Percentiles rank a stretch among this genome's conserved stretches.
These are phyloP conservation scores for Scaptomyza graminum DNA, from an alignment of 1,140 invertebrate species.

Conservation along the genomic window DNA sequence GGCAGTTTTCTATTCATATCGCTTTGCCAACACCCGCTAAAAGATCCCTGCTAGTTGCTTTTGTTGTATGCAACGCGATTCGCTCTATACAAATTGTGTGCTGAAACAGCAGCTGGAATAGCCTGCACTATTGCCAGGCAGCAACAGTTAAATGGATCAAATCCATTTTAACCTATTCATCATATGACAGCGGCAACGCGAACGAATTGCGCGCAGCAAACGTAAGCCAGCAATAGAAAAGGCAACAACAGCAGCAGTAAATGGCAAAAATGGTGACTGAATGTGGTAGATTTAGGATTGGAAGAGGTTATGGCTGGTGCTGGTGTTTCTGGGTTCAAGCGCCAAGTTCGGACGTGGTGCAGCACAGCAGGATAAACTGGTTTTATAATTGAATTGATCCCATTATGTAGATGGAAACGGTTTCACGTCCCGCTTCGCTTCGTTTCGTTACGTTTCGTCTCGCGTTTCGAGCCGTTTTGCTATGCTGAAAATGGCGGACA, in stretches of 20 bases:
- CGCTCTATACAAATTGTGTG: conserved; percentile 45
- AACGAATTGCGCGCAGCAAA: conserved; percentile 46
- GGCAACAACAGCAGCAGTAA: conserved; percentile 12
- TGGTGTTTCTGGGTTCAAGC: neutral
- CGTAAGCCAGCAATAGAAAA: conserved; percentile 47
- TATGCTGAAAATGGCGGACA: conserved; percentile 69
- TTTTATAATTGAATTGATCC: conserved; percentile 81
- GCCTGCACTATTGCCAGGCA: conserved; percentile 18
- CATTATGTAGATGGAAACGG: conserved; percentile 81
- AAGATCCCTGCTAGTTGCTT: conserved; percentile 20
- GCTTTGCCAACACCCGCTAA: conserved; percentile 3
- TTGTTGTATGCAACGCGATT: conserved; percentile 47
- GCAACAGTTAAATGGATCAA: conserved; percentile 79
- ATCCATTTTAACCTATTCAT: conserved; percentile 78
- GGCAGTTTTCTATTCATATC: neutral
- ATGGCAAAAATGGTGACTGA: conserved; percentile 38
- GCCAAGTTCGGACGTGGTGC: conserved; percentile 41
- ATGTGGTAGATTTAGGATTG: conserved; percentile 46
- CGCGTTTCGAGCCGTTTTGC: conserved; percentile 27
- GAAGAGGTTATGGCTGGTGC: neutral
- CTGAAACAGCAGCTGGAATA: conserved; percentile 11
- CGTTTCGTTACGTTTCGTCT: conserved; percentile 44
- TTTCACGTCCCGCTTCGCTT: conserved; percentile 66
- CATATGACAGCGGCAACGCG: conserved; percentile 67
- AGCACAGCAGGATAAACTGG: conserved; percentile 59